phyloP scores from a whole-genome alignment of 2,113 vertebrate genomes.

The Gulo gulo region DNA sequence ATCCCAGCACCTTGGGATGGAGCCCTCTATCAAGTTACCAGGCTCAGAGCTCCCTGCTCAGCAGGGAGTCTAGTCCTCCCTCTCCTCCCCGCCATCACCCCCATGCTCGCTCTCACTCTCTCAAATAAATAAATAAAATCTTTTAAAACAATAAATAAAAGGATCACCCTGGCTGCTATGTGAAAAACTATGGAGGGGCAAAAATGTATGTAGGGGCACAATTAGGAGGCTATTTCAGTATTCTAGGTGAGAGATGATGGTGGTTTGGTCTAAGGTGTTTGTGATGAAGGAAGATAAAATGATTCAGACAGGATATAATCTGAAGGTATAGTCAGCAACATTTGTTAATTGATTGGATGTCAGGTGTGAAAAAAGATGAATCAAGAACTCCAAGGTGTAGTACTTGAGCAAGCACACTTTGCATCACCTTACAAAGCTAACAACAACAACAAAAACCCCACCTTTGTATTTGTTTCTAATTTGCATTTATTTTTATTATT shows the following conservation, averaged over 20 bases:
- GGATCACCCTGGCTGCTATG: background rate
- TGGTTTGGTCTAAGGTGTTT: background rate
- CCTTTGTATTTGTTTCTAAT: background rate
- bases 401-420: background rate
- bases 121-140: background rate
- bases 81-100: no score
- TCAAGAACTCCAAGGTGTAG: background rate
- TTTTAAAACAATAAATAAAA: background rate
- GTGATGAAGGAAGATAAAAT: background rate
- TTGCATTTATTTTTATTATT: conserved; percentile 29
- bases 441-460: background rate
- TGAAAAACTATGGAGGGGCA: background rate
- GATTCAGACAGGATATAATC: background rate
- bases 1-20: background rate
- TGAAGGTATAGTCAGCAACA: background rate
- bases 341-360: background rate
- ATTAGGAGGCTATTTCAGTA: background rate
- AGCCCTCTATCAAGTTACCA: background rate
- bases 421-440: background rate
- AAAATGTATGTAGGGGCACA: background rate
- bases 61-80: background rate
- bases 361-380: background rate
- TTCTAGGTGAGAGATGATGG: background rate
- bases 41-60: background rate
- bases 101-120: background rate